A percentile compares a stretch with the other conserved stretches of the same genome.
These are phyloP conservation scores for Barypeithes pellucidus DNA, from an alignment of 2,888 invertebrate species.

Conservation along the genomic window DNA sequence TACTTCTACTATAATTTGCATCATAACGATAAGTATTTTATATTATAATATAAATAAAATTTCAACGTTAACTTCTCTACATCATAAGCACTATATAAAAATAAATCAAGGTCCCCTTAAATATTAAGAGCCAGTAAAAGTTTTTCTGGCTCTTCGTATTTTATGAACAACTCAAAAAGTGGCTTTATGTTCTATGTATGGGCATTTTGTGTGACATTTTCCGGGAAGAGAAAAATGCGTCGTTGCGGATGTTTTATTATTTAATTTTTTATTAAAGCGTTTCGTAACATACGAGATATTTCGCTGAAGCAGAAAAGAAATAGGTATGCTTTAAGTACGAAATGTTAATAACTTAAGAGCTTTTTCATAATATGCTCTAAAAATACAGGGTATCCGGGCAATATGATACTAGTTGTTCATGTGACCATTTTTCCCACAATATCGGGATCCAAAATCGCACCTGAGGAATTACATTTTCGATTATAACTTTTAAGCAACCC, in stretches of 20 bases:
- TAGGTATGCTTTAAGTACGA: too few species aligned
- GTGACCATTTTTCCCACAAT: too few species aligned
- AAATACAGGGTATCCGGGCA: too few species aligned
- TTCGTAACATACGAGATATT: neutral
- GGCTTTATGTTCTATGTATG: slow-evolving; percentile 10
- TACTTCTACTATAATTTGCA: neutral
- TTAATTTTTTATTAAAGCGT: slow-evolving; percentile 12
- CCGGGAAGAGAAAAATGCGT: slow-evolving; percentile 9
- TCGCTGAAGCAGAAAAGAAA: neutral
- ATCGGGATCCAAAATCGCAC: too few species aligned
- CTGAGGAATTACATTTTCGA: too few species aligned
- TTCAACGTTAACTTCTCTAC: slow-evolving; percentile 8
- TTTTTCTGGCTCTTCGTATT: slow-evolving; percentile 9
- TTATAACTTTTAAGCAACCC: too few species aligned
- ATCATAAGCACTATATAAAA: slow-evolving; percentile 23
- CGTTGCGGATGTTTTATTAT: slow-evolving; percentile 11
- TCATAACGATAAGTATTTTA: neutral
- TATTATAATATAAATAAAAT: slow-evolving; percentile 6
- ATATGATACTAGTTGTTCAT: too few species aligned
- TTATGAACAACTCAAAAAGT: slow-evolving; percentile 23
- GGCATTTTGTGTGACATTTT: slow-evolving; percentile 18
- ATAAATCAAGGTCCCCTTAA: slow-evolving; percentile 19
- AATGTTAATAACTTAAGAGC: too few species aligned
- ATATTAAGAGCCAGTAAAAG: slow-evolving; percentile 20
- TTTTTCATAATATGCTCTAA: too few species aligned